Evolutionary conservation across 2,888 invertebrate species (phyloP), one percentile per base, ranked within the genome.

Genomic region (Helleia helle): DNA sequence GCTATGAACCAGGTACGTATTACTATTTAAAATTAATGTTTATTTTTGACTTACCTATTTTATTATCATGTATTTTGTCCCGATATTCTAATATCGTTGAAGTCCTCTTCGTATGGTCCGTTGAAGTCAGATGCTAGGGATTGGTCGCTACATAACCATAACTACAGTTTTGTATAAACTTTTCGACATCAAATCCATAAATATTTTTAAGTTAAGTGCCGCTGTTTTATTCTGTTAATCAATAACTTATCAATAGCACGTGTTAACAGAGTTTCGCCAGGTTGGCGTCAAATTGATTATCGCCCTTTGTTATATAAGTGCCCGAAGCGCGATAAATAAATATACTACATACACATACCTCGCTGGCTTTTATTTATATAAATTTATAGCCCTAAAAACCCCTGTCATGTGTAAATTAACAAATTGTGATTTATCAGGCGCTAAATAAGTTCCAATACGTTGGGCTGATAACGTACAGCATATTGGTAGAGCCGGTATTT

Each of bases 201-300:
- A n/a, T n/a, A n/a, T n/a, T n/a, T n/a, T n/a, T n/a, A n/a, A n/a
- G n/a, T n/a, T n/a, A n/a, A n/a, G n/a, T n/a, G n/a, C n/a, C n/a
- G n/a, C n/a, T n/a, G n/a, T n/a, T n/a, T n/a, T n/a, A n/a, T n/a
- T n/a, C n/a, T n/a, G 34, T 18, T 12, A 34, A 22, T 22, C 22
- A 22, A 18, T 18, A 22, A 18, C 34, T 11, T 22, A 34, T 34
- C 17, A 34, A 34, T 18, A 34, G 11, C 34, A 34, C 12, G 22
- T 34, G 34, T 34, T 34, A 34, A 34, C 18, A 34, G 18, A 18
- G 34, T 34, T n/a, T 34, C 34, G 34, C 17, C 34, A 34, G 18
- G 17, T 34, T 34, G 34, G 18, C 34, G 18, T 22, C 34, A 12
- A 34, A 34, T 34, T 34, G 34, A 34, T 34, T 34, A 22, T 34